A percentile compares a stretch with the other conserved stretches of the same genome.
These are phyloP conservation scores for Parelbella ahira DNA, from an alignment of 2,888 invertebrate genomes.

Conservation along the genomic window DNA sequence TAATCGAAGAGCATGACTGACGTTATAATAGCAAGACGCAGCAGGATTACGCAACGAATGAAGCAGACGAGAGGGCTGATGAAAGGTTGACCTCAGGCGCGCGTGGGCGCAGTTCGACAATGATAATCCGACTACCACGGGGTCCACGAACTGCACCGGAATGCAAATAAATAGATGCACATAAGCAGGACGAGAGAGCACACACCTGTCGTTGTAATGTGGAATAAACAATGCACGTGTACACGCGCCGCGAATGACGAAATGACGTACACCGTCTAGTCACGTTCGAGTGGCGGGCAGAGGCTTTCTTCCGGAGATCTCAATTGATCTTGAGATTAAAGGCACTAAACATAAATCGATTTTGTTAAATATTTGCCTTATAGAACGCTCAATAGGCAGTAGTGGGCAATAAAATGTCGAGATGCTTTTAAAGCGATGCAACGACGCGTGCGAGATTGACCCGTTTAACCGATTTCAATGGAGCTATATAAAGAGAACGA, in stretches of 20 bases:
- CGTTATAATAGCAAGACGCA: slow-evolving; percentile 41
- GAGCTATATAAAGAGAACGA: slow-evolving; percentile 16
- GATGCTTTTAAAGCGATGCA: slow-evolving; percentile 24
- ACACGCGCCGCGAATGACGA: slow-evolving; percentile 47
- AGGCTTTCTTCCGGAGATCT: slow-evolving; percentile 37
- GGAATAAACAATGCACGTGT: slow-evolving; percentile 71
- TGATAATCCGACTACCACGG: slow-evolving; percentile 54
- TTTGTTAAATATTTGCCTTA: slow-evolving; percentile 30
- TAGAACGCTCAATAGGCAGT: slow-evolving; percentile 11
- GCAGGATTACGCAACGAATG: slow-evolving; percentile 43
- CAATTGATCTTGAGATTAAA: slow-evolving; percentile 32
- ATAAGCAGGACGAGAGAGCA: slow-evolving; percentile 68
- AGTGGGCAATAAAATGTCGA: slow-evolving; percentile 13
- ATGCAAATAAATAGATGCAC: slow-evolving; percentile 75
- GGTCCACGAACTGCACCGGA: slow-evolving; percentile 73
- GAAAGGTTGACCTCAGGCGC: slow-evolving; percentile 54
- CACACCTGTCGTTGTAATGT: slow-evolving; percentile 68
- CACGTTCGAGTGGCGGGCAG: slow-evolving; percentile 32
- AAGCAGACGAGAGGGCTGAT: slow-evolving; percentile 45
- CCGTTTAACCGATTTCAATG: slow-evolving; percentile 13
- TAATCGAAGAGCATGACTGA: slow-evolving; percentile 40
- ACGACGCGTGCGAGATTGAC: slow-evolving; percentile 15
- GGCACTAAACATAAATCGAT: slow-evolving; percentile 29
- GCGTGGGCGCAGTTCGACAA: slow-evolving; percentile 59
- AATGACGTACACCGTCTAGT: slow-evolving; percentile 27